Evolutionary conservation across 2,888 invertebrate species (phyloP), one percentile per base, ranked within the genome.

Genomic region (Phragmatobia fuliginosa): DNA sequence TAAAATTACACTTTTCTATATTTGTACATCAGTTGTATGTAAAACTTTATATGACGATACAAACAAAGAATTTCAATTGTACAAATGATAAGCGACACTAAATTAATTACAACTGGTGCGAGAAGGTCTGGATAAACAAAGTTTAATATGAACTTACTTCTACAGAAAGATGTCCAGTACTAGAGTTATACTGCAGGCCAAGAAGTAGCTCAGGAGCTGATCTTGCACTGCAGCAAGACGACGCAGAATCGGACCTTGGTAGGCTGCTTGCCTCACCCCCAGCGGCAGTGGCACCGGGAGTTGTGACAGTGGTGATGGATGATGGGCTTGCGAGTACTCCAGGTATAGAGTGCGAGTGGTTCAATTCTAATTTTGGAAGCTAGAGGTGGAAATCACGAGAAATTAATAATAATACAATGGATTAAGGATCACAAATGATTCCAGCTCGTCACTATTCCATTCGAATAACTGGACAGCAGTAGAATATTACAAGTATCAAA

Each of bases 171-270:
- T 99, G 96, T 36, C 99, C 99, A 2, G 99, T 99, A 49, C 97
- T 98, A 36, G 99, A 98, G 88, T 98, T 99, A 88, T 99, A 99
- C 83, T 98, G 97, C 79, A 99, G 95, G 0, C 99, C 99, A 33
- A 99, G 95, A 69, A 99, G 96, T 91, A 99, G 98, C 61, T 99
- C 98, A 64, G 99, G 98, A 33, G 99, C 99, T 16, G 98, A 98
- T 79, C 98, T 97, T 83, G 97, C 97, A 80, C 99, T 99, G 92
- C 98, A 98, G 82, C 98, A 98, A 0, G 99, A 99, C 41, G 98
- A 98, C 10, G 98, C 98, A 80, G 98, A 98, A 92, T 99, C 99
- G 76, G 99, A 99, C 70, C 98, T 96, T 28, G 98, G 98, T 85
- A 99, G 95, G 89, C 98, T 98, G 83, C 96, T 96, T 1, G 92